Evolutionary conservation across 2,797 vertebrate genomes (phyloP), one percentile per base, ranked within the genome.

Genomic region (Labeo calbasu): DNA sequence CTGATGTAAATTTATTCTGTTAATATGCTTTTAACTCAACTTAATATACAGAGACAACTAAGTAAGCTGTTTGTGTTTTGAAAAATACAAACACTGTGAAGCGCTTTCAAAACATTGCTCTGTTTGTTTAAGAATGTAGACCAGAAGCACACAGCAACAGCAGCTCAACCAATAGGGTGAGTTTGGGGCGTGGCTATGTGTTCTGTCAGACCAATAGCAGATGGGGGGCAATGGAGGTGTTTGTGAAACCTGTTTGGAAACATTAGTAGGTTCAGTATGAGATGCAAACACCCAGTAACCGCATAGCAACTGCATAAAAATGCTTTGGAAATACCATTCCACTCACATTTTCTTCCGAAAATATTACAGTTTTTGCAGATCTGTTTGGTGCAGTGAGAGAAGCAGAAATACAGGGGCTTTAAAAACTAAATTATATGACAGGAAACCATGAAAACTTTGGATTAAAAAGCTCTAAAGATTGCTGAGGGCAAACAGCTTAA

Each of bases 401-500:
- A 79, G 21, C 8, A 25, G 53, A 72, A 61, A 72, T 50, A 61
- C 25, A 72, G 53, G n/a, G 19, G 32, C 25, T 59, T 59, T 71
- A 14, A 69, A 69, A n/a, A 32, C 17, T 40, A 12, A 36, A 80
- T n/a, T 43, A 36, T 25, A 65, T 2, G 5, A 73, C 12, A 50
- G 13, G 46, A 63, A 70, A 12, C 15, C 53, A 71, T 81, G 23
- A 19, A 71, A 70, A 23, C 25, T 51, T 82, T 50, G 21, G 55
- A 51, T 73, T 65, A 51, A 53, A 69, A 65, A 11, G 61, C 23
- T n/a, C 69, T 61, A 57, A 61, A 71, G 61, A 25, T 53, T 75
- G 55, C 46, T 77, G 80, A 72, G 40, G 65, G 40, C 55, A 61
- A 77, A 70, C 76, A 51, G 12, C 43, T 59, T 85, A 72, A 85